These are phyloP conservation scores for Lateolabrax maculatus DNA, from an alignment of 2,797 vertebrate species.

Conservation along the genomic window DNA sequence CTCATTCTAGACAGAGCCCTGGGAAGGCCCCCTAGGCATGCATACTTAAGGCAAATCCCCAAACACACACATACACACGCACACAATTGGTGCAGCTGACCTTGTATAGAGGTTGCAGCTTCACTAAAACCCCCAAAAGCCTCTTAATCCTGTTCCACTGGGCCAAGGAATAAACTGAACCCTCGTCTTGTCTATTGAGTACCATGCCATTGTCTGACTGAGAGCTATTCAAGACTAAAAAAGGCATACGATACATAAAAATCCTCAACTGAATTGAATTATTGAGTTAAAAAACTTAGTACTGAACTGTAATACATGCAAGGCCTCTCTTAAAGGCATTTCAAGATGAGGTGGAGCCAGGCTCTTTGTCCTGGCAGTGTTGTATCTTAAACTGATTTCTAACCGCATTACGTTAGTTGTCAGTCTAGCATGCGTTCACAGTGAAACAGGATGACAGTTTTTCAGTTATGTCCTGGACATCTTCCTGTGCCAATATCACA, in stretches of 20 bases:
- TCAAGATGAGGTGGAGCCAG: constrained; percentile 30
- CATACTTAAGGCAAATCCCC: constrained; percentile 71
- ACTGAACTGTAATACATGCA: not conserved
- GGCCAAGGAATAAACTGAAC: constrained; percentile 69
- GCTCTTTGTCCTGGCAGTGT: constrained; percentile 37
- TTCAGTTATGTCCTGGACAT: constrained; percentile 33
- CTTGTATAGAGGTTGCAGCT: constrained; percentile 73
- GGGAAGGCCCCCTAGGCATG: constrained; percentile 58
- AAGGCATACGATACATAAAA: constrained; percentile 42
- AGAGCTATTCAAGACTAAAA: constrained; percentile 53
- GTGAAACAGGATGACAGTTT: constrained; percentile 36
- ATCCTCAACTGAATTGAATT: constrained; percentile 17
- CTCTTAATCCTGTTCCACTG: constrained; percentile 74
- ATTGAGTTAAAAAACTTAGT: constrained; percentile 21
- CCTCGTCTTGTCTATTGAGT: constrained; percentile 46
- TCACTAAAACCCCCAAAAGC: constrained; percentile 69
- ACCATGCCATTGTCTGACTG: constrained; percentile 44
- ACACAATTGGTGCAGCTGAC: constrained; percentile 60
- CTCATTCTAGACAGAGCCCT: constrained; percentile 65
- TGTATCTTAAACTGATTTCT: constrained; percentile 14
- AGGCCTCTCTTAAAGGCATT: constrained; percentile 18
- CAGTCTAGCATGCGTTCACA: constrained; percentile 14
- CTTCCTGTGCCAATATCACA: constrained; percentile 1
- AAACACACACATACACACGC: constrained; percentile 45
- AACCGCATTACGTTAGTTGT: constrained; percentile 1